phyloP scores from a whole-genome alignment of 2,888 invertebrate species.

The Trypoxylon attenuatum region DNA sequence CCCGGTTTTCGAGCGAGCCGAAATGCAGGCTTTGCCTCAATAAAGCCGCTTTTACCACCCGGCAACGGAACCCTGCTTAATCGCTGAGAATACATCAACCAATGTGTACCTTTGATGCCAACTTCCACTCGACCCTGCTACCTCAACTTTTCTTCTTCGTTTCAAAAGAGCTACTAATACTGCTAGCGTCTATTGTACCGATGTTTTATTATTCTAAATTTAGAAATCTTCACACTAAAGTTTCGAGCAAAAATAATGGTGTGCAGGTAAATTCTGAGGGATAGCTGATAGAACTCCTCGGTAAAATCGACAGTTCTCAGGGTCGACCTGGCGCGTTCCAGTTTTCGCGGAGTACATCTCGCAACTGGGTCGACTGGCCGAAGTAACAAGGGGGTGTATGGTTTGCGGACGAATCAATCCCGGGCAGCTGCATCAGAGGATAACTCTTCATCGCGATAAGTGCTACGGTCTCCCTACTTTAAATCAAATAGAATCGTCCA shows the following conservation, averaged over 20 bases:
- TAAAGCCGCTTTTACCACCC: no score
- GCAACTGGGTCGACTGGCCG: constrained; percentile 62
- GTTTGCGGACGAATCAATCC: constrained; percentile 58
- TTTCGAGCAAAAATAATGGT: no score
- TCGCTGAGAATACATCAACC: constrained; percentile 33
- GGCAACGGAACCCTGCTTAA: not conserved
- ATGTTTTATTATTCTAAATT: no score
- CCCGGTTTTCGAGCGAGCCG: no score
- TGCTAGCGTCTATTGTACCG: no score
- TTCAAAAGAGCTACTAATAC: constrained; percentile 49
- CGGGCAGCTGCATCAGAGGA: no score
- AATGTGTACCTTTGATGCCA: constrained; percentile 24
- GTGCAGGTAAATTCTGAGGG: not conserved
- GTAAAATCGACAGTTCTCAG: constrained; percentile 39
- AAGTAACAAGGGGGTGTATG: constrained; percentile 57
- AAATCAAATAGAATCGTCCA: no score
- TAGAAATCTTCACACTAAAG: no score
- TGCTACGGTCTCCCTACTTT: no score
- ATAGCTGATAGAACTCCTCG: not conserved
- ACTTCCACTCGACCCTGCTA: constrained; percentile 35
- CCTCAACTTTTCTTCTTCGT: no score
- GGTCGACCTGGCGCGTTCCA: constrained; percentile 43
- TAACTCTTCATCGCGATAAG: no score
- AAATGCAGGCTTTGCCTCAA: no score
- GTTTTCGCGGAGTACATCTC: constrained; percentile 44